Evolutionary conservation across 2,113 vertebrate species (phyloP), one percentile per base, ranked within the genome.

Genomic region (Pipa parva): DNA sequence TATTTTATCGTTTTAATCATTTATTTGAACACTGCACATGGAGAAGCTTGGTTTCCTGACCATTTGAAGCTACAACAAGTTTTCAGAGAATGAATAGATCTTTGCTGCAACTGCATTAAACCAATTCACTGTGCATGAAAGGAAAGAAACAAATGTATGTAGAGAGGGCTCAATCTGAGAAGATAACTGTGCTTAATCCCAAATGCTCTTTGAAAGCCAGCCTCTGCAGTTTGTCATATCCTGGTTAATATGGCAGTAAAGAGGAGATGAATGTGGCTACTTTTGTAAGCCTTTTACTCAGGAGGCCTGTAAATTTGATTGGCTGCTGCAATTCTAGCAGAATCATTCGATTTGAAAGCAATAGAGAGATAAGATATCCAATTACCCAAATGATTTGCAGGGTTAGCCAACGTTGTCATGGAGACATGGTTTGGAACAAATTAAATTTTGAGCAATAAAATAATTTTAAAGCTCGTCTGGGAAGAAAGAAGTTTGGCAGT

Each of bases 401-500:
- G 86, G 85, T 87, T 88, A 88, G 84, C 83, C 87, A 85, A 73
- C 28, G 88, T 91, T 90, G 89, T 89, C 85, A 91, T 91, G 90
- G 89, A 88, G 86, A 92, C 25, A 10, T 0, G 72, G 84, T 83
- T 87, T 87, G 82, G 85, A 91, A 89, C 87, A 92, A 91, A 91
- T 92, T 91, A 91, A 88, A 91, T 91, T 91, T 91, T 88, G 86
- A 90, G 87, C 88, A 91, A 90, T 91, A 85, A 91, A 91, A 87
- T 90, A 89, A 91, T 89, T 85, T 88, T 89, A 87, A 88, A 89
- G 86, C 85, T 84, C 80, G 72, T 88, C 83, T 91, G 87, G 89
- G 89, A 91, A 85, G 86, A 85, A 82, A 84, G 81, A 87, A 86
- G 89, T 90, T 90, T 91, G 89, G 86, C 89, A 86, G 83, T 88